Conservation (phyloP, 2,113 vertebrate species). For the Microcebus murinus region DNA sequence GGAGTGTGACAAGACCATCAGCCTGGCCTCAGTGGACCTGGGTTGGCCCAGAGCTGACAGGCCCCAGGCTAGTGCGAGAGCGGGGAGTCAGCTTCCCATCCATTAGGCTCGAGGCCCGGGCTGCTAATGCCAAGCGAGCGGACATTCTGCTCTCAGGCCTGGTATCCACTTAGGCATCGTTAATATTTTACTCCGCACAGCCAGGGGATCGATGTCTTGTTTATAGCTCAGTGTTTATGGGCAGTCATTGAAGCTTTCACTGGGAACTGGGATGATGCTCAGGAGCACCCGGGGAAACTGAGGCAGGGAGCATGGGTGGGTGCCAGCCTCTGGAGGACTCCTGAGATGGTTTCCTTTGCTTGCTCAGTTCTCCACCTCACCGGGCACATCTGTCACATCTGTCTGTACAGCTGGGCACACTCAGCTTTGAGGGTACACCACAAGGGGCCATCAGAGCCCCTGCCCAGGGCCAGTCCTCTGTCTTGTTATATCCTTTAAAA, state of each 20-base stretch:
- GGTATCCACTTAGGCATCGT: slow-evolving; percentile 82
- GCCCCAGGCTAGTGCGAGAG: neutral
- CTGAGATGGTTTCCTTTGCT: neutral
- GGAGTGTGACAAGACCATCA: neutral
- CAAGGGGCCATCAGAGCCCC: neutral
- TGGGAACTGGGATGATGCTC: neutral
- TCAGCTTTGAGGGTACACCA: neutral
- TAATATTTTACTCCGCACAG: slow-evolving; percentile 85
- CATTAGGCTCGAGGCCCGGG: slow-evolving; percentile 75
- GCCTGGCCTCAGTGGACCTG: neutral
- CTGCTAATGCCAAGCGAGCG: slow-evolving; percentile 60
- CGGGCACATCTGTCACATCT: neutral
- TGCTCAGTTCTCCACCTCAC: neutral
- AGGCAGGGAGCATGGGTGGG: slow-evolving; percentile 25
- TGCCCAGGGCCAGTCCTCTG: neutral
- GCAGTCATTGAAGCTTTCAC: slow-evolving; percentile 46
- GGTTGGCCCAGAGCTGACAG: slow-evolving; percentile 9
- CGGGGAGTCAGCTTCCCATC: slow-evolving; percentile 45
- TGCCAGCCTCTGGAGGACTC: neutral
- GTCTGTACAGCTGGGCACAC: neutral
- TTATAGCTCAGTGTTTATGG: slow-evolving; percentile 76
- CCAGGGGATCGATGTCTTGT: slow-evolving; percentile 81
- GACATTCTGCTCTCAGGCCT: slow-evolving; percentile 62
- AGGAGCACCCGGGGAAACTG: slow-evolving; percentile 60
- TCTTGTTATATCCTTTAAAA: neutral